A percentile compares a stretch with the other conserved stretches of the same genome.
phyloP scores from a whole-genome alignment of 2,888 invertebrate genomes.

The Clistopyga incitator region DNA sequence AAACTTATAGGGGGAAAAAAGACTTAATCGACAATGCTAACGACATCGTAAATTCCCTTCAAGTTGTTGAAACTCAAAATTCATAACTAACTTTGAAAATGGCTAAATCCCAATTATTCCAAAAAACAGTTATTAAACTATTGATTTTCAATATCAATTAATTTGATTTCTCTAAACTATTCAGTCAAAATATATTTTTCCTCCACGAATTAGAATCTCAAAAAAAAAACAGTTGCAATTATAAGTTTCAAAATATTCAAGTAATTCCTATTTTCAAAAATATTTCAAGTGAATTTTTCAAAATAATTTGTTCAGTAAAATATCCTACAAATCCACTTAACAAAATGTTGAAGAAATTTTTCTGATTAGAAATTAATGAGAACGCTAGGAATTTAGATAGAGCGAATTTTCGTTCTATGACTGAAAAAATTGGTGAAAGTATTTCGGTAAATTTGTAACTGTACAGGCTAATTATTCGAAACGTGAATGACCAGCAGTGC shows the following conservation, averaged over 20 bases:
- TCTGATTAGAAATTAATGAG: too few relatives aligned
- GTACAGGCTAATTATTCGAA: background rate
- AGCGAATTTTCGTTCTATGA: background rate
- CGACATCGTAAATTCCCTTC: background rate
- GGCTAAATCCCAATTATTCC: background rate
- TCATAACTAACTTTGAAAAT: background rate
- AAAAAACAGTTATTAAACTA: background rate
- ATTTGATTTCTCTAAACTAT: background rate
- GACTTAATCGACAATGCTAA: background rate
- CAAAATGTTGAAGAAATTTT: too few relatives aligned
- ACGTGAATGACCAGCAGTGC: background rate
- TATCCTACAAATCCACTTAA: too few relatives aligned
- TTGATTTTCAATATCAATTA: background rate
- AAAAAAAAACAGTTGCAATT: background rate
- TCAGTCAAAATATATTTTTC: background rate
- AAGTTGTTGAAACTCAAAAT: background rate
- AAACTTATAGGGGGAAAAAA: background rate
- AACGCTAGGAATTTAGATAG: background rate
- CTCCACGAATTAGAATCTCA: background rate
- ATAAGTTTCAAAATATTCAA: background rate
- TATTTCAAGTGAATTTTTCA: background rate
- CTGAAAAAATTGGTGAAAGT: background rate
- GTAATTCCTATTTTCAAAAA: background rate
- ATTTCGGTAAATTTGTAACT: conserved; percentile 10
- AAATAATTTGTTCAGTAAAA: background rate